Conservation (phyloP, 1,140 invertebrate genomes). For the Cotesia vestalis region DNA sequence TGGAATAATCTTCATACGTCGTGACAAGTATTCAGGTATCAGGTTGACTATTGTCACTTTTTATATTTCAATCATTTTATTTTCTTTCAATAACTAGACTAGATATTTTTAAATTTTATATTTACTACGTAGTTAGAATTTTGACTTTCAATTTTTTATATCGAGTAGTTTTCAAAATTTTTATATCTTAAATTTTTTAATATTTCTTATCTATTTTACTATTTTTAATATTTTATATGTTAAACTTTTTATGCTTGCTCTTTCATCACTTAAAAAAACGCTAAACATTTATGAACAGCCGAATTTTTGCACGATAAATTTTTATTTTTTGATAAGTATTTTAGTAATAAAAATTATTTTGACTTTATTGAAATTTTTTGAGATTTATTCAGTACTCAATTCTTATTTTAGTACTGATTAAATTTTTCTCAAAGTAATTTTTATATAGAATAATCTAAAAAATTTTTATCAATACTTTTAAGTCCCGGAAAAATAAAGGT, state of each 20-base stretch:
- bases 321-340: too few relatives aligned
- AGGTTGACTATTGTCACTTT: background rate
- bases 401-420: too few relatives aligned
- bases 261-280: conserved; percentile 17
- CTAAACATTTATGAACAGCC: conserved; percentile 18
- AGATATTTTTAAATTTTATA: background rate
- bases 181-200: conserved; percentile 13
- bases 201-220: conserved; percentile 31
- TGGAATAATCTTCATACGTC: conserved; percentile 10
- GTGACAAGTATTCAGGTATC: conserved; percentile 24
- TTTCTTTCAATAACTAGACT: background rate
- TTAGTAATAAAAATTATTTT: too few relatives aligned
- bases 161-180: conserved; percentile 19
- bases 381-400: too few relatives aligned
- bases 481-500: too few relatives aligned
- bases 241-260: conserved; percentile 11
- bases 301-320: conserved; percentile 6
- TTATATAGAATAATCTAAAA: too few relatives aligned
- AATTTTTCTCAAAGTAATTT: too few relatives aligned
- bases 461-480: too few relatives aligned
- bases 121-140: background rate
- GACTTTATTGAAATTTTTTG: too few relatives aligned
- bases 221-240: conserved; percentile 30
- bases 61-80: conserved; percentile 1
- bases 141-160: too few relatives aligned